These are phyloP conservation scores for Anser brachyrhynchus DNA, from an alignment of 2,113 vertebrate genomes.

Conservation along the genomic window DNA sequence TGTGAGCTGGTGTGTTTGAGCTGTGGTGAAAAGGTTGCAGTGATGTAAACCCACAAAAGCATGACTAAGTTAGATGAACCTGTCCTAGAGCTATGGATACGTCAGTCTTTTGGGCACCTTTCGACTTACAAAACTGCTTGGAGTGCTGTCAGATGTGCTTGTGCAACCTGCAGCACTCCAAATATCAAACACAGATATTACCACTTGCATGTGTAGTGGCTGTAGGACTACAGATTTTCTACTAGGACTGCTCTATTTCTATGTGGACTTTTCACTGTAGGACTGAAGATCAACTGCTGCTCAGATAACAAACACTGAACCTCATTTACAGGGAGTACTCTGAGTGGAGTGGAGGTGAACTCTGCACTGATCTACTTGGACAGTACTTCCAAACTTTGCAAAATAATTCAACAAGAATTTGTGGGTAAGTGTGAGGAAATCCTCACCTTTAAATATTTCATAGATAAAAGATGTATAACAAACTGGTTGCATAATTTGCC, in stretches of 20 bases:
- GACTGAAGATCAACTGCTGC: neutral
- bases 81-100: neutral
- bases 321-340: neutral
- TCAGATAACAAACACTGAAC: neutral
- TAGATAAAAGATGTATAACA: fast-evolving
- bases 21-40: neutral
- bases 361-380: neutral
- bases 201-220: fast-evolving
- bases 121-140: neutral
- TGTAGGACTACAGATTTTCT: neutral
- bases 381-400: neutral
- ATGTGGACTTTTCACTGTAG: neutral
- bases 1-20: fast-evolving
- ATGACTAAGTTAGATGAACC: neutral
- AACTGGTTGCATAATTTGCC: neutral
- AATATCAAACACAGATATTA: neutral
- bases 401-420: neutral
- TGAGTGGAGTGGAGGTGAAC: fast-evolving
- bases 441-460: neutral
- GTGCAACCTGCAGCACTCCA: fast-evolving
- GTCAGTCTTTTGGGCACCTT: neutral
- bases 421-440: neutral
- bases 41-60: neutral
- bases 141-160: neutral
- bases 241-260: neutral